phyloP scores from a whole-genome alignment of 1,140 invertebrate species.

The Watersipora subatra region DNA sequence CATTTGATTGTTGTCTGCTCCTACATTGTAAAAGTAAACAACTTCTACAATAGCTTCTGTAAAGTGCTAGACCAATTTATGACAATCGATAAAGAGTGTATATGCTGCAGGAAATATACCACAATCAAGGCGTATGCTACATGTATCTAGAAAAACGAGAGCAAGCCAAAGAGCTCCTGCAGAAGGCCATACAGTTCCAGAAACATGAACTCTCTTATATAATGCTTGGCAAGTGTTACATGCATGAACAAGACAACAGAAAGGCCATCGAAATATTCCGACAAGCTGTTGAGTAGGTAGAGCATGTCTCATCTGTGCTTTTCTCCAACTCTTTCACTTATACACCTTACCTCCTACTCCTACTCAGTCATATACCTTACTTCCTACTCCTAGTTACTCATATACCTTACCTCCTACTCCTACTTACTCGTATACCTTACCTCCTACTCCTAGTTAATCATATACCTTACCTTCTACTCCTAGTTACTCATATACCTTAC shows the following conservation, averaged over 20 bases:
- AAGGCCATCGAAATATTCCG: constrained; percentile 58
- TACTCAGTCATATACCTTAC: background rate
- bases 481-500: no score
- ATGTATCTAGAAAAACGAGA: constrained; percentile 41
- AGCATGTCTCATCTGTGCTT: background rate
- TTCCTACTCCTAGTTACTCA: background rate
- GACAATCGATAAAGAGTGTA: no score
- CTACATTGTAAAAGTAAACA: no score
- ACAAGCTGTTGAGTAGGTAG: constrained; percentile 51
- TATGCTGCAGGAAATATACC: constrained; percentile 39
- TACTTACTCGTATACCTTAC: no score
- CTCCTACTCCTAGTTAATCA: no score
- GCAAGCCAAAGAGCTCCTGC: constrained; percentile 57
- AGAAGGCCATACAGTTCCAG: constrained; percentile 55
- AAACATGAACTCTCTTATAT: constrained; percentile 59
- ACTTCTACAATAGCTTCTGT: no score
- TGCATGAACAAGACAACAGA: constrained; percentile 54
- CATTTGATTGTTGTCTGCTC: no score
- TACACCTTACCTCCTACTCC: background rate
- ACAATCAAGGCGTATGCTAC: constrained; percentile 53
- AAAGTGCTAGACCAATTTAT: no score
- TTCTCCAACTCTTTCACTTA: background rate
- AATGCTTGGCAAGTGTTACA: constrained; percentile 56
- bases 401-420: no score
- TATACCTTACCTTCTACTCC: no score